A percentile compares a stretch with the other conserved stretches of the same genome.
These are phyloP conservation scores for Venustoraphidia nigricollis DNA, from an alignment of 2,888 invertebrate species.

Conservation along the genomic window DNA sequence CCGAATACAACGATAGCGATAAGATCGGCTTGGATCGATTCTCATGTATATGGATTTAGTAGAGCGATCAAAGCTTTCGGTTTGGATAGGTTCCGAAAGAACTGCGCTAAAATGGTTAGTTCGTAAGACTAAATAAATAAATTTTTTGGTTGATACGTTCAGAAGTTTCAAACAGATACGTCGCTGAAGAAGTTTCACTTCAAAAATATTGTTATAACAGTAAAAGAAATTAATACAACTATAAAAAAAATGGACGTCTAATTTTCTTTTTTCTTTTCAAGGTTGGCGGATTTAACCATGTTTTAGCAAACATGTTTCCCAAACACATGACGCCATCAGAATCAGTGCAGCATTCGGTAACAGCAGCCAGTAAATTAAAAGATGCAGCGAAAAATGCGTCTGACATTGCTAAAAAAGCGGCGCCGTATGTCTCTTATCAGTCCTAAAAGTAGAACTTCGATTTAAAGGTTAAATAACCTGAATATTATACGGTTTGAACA, in stretches of 20 bases:
- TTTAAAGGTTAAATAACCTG: no score
- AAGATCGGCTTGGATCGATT: constrained; percentile 79
- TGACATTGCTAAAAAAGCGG: constrained; percentile 55
- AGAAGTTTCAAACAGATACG: no score
- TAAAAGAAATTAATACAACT: neutral
- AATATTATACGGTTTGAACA: no score
- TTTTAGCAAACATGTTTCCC: constrained; percentile 59
- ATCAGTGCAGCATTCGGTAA: constrained; percentile 17
- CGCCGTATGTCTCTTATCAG: constrained; percentile 27
- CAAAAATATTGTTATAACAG: neutral
- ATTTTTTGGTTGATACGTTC: no score
- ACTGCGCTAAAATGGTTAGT: constrained; percentile 62
- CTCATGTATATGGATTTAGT: constrained; percentile 76
- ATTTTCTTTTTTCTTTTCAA: constrained; percentile 17
- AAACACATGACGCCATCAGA: constrained; percentile 21
- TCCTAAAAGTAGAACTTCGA: constrained; percentile 21
- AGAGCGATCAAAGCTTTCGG: constrained; percentile 82
- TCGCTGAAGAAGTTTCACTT: no score
- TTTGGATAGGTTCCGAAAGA: constrained; percentile 75
- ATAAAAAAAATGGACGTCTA: neutral
- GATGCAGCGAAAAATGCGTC: constrained; percentile 68
- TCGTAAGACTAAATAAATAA: no score
- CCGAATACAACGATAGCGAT: constrained; percentile 59
- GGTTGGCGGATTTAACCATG: constrained; percentile 69
- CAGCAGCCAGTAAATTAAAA: constrained; percentile 42